Conservation (phyloP, 2,888 invertebrate species). For the Druceiella hillmani region DNA sequence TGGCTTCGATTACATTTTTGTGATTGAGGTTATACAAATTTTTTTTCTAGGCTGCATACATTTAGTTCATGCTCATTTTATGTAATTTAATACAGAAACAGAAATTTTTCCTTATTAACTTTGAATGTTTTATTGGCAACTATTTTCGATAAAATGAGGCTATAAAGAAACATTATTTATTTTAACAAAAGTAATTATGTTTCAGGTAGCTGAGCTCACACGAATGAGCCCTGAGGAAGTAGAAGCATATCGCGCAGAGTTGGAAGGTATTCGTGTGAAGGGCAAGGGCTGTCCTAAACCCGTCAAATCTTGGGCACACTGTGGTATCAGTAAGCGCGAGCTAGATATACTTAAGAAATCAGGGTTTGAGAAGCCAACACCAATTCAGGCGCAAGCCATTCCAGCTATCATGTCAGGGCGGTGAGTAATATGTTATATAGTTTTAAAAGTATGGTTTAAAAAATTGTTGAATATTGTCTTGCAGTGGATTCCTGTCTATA, state of each 20-base stretch:
- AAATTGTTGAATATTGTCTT: too few species aligned
- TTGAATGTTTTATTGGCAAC: too few species aligned
- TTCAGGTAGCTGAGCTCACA: constrained; percentile 90
- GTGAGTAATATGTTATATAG: constrained; percentile 27
- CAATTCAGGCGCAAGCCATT: constrained; percentile 97
- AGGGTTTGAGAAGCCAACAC: constrained; percentile 94
- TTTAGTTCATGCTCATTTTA: too few species aligned
- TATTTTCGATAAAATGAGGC: too few species aligned
- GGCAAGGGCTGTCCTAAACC: constrained; percentile 96
- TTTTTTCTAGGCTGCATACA: too few species aligned
- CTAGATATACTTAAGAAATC: constrained; percentile 86
- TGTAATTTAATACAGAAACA: too few species aligned
- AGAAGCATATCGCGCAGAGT: constrained; percentile 76
- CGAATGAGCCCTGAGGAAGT: constrained; percentile 87
- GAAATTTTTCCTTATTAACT: too few species aligned
- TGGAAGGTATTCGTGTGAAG: constrained; percentile 94
- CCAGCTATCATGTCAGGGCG: constrained; percentile 95
- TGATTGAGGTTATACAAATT: too few species aligned
- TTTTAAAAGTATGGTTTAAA: neutral
- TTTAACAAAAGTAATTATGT: constrained; percentile 23
- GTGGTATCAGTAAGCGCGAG: constrained; percentile 94
- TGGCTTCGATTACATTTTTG: too few species aligned
- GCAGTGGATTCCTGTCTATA: too few species aligned
- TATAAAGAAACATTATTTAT: too few species aligned
- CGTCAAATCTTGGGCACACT: constrained; percentile 96